Base-by-base conservation (phyloP, 2,888 invertebrate genomes). In the Phyllotreta striolata region DNA sequence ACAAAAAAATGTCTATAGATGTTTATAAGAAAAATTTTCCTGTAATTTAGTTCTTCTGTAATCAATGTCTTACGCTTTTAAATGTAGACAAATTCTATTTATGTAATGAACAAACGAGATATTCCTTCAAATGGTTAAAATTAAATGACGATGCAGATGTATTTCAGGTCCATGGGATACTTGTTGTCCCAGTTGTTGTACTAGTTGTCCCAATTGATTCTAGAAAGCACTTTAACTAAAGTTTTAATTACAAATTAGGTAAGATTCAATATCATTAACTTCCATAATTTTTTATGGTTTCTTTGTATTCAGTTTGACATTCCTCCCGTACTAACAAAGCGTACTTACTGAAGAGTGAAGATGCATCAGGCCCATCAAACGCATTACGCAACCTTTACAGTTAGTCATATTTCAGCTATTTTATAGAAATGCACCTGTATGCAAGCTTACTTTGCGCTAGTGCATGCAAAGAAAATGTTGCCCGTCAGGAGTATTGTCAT, bases 391-490 rank as follows among this genome's bases (percentile, higher is more conserved):
- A 66, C 55, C 41, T 52, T 24, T 35, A 54, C 44, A 60, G 52
- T 62, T 58, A 62, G 55, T 55, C 35, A 57, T 52, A 66, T 63
- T 57, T 56, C 43, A 64, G 63, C 52, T 60, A 56, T 63, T 64
- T 60, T 64, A 66, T 64, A 67, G 58, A 61, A 62, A 59, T 62
- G 64, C 67, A 64, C 44, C 62, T 64, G 55, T 44, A 24, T 24
- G 24, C 24, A 24, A 24, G 24, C 24, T 24, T 62, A 66, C 39
- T 66, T 56, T 49, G 59, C 59, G 59, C 63, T 49, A 41, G 62
- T 60, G 49, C 47, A 61, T 34, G 34, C 58, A 35, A 62, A 44
- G 67, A 67, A 64, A 62, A 67, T 67, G 67, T 55, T 55, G 58
- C 8, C 39, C 13, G 40, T 35, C 41, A 60, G 38, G 34, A 57